Evolutionary conservation across 2,888 invertebrate genomes (phyloP).

Genomic region (Pterobdella sp.): DNA sequence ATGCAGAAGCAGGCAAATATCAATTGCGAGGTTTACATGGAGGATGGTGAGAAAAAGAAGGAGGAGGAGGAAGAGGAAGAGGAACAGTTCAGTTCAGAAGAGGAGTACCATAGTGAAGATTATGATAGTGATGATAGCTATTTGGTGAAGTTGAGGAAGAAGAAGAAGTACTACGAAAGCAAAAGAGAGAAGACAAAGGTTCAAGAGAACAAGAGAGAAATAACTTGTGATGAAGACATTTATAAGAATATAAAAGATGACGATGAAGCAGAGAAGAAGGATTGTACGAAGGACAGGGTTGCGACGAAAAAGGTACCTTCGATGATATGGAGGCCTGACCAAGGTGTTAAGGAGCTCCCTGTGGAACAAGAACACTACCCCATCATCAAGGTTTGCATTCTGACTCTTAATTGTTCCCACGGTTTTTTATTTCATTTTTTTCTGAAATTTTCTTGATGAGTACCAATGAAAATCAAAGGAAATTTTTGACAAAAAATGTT

Average conservation of each 20-base stretch:
- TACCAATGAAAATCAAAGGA: too few relatives aligned
- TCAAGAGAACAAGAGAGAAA: constrained; percentile 28
- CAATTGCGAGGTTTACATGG: constrained; percentile 37
- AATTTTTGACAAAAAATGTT: too few relatives aligned
- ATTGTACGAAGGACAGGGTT: background rate
- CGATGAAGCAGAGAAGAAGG: constrained; percentile 26
- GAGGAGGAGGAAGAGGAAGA: constrained; percentile 32
- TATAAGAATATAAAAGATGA: constrained; percentile 35
- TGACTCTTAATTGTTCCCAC: too few relatives aligned
- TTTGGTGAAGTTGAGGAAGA: background rate
- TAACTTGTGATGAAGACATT: constrained; percentile 15
- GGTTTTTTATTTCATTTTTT: too few relatives aligned
- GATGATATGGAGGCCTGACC: constrained; percentile 7
- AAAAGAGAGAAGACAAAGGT: constrained; percentile 35
- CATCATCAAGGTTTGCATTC: constrained; percentile 2
- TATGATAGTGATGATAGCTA: background rate
- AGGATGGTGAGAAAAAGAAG: constrained; percentile 34
- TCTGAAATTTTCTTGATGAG: too few relatives aligned
- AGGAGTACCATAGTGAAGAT: background rate
- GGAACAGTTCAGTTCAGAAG: too few relatives aligned
- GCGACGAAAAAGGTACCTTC: background rate
- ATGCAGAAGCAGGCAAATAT: constrained; percentile 49
- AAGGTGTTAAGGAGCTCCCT: background rate
- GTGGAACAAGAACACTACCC: background rate
- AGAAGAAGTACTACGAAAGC: background rate